A percentile compares a stretch with the other conserved stretches of the same genome.
Conservation (phyloP, 2,888 invertebrate genomes). For the Blastobasis lacticolella region DNA sequence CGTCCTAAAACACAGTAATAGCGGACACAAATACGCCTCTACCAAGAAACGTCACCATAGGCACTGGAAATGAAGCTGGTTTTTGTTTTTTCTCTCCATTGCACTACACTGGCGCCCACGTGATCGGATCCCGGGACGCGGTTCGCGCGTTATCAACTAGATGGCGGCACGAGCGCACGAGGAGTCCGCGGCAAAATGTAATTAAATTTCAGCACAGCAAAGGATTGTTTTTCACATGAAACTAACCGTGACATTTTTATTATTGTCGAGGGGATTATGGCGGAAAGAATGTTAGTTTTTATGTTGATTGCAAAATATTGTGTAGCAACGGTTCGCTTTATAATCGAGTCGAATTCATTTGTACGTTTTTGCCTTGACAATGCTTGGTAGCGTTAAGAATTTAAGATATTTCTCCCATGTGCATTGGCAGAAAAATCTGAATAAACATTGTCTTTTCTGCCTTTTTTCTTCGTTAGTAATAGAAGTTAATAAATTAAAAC, state of each 20-base stretch:
- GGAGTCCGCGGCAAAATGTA: slow-evolving; percentile 17
- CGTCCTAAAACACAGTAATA: slow-evolving; percentile 25
- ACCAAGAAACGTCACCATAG: slow-evolving; percentile 45
- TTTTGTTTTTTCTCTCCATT: slow-evolving; percentile 47
- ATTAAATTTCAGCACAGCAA: slow-evolving; percentile 23
- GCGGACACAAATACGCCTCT: slow-evolving; percentile 50
- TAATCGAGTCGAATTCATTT: slow-evolving; percentile 5
- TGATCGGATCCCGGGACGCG: slow-evolving; percentile 37
- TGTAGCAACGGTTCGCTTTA: neutral
- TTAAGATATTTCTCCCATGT: too few species aligned
- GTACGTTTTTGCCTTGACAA: neutral
- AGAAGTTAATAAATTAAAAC: too few species aligned
- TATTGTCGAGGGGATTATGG: slow-evolving; percentile 38
- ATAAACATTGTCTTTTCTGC: too few species aligned
- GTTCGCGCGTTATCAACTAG: slow-evolving; percentile 30
- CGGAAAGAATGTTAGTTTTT: slow-evolving; percentile 35
- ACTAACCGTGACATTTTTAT: slow-evolving; percentile 42
- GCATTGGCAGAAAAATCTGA: too few species aligned
- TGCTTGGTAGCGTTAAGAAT: too few species aligned
- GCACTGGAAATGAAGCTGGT: slow-evolving; percentile 46
- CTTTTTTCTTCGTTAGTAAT: too few species aligned
- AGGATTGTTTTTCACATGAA: slow-evolving; percentile 32
- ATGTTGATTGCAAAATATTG: slow-evolving; percentile 40
- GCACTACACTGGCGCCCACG: slow-evolving; percentile 29
- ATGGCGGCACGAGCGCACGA: slow-evolving; percentile 30